Base-by-base conservation (phyloP, 2,888 invertebrate species). In the Perdita meconis region DNA sequence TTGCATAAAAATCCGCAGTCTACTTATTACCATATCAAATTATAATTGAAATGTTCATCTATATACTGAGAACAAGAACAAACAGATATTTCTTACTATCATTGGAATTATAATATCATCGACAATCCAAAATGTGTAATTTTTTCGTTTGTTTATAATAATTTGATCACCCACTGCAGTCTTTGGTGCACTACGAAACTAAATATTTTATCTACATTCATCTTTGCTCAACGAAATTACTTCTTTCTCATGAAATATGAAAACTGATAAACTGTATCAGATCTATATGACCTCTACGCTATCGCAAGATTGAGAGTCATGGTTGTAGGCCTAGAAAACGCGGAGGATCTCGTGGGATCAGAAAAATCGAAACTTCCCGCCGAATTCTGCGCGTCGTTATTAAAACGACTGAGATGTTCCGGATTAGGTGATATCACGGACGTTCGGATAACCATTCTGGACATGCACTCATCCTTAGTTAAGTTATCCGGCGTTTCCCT, bases 361-460 rank as follows among this genome's bases (percentile, higher is more conserved):
- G 81, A 36, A 30, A 78, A 84, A 57, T 86, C 84, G 38, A 75
- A 86, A 61, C 65, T 22, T 67, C 59, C 65, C 8, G 80, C 44
- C 10, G 83, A 55, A 51, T 78, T 89, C 34, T 87, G 88, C 3
- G 61, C 70, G 3, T 80, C 85, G 60, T 74, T 77, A 53, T 69
- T 74, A 57, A 85, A 83, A 34, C 85, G 80, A 30, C 79, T 80
- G 10, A 89, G 76, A 63, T 91, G 92, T 87, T 94, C 94, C n/a
- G 94, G 94, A 87, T 94, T 94, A 8, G 94, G 93, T 0, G 94
- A 94, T 75, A 94, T 94, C 0, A 94, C 94, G 1, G 94, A 94
- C 0, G 94, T 94, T 74, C 93, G 88, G 76, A 93, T 93, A 13
- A 93, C 90, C 92, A 93, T 91, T 19, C 93, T 92, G 0, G 93